A percentile compares a stretch with the other conserved stretches of the same genome.
phyloP scores from a whole-genome alignment of 1,140 invertebrate genomes.

The Trichonephila clavipes region DNA sequence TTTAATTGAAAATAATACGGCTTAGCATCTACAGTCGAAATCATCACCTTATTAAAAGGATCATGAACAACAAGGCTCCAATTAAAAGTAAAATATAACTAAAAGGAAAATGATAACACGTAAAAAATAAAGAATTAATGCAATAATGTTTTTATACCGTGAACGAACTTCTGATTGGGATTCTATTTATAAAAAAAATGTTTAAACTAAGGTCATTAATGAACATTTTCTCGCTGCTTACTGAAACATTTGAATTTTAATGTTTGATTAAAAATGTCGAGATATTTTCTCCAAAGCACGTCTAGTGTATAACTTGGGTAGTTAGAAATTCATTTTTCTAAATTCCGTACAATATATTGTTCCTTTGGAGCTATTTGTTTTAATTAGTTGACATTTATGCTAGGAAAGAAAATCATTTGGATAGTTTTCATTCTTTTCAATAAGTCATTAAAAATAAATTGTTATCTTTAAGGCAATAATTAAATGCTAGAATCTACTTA shows the following conservation, averaged over 20 bases:
- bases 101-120: too few species aligned
- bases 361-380: neutral
- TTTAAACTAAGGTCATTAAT: too few species aligned
- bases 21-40: too few species aligned
- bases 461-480: neutral
- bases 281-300: neutral
- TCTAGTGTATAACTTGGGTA: neutral
- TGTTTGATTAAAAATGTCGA: neutral
- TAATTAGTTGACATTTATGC: neutral
- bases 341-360: neutral
- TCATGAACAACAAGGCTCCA: too few species aligned
- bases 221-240: too few species aligned
- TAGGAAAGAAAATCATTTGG: neutral
- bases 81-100: too few species aligned
- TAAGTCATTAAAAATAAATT: neutral
- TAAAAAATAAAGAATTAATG: too few species aligned
- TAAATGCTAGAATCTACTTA: neutral
- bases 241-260: neutral
- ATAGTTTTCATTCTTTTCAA: neutral
- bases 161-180: too few species aligned
- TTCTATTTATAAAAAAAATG: too few species aligned
- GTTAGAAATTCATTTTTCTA: neutral
- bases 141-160: too few species aligned
- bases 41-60: too few species aligned
- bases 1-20: too few species aligned